A percentile compares a stretch with the other conserved stretches of the same genome.
phyloP scores from a whole-genome alignment of 2,888 invertebrate genomes.

The Lepidocyrtoides sp. region DNA sequence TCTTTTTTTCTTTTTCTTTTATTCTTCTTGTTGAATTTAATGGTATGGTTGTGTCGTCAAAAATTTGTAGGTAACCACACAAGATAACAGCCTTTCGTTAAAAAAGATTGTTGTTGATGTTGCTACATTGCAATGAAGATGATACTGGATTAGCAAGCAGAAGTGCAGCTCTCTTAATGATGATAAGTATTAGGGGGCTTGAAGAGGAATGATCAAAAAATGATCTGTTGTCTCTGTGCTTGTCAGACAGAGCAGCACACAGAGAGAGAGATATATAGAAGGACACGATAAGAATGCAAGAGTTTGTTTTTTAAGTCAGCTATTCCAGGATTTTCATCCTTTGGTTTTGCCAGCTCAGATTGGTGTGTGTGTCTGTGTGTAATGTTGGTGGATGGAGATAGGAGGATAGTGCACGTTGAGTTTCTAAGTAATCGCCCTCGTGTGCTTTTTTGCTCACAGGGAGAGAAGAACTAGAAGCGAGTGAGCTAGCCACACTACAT shows the following conservation, averaged over 20 bases:
- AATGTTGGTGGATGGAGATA: not conserved
- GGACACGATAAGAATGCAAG: constrained; percentile 25
- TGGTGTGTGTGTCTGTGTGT: constrained; percentile 7
- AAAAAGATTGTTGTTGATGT: constrained; percentile 47
- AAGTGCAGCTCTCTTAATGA: constrained; percentile 70
- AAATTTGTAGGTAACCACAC: constrained; percentile 77
- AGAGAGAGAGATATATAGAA: no score
- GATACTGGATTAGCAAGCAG: constrained; percentile 13
- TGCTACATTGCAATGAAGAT: not conserved
- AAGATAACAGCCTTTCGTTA: constrained; percentile 68
- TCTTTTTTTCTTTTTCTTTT: constrained; percentile 32
- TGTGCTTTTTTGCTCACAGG: constrained; percentile 71
- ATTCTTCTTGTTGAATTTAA: constrained; percentile 60
- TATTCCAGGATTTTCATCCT: constrained; percentile 70
- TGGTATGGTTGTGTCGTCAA: constrained; percentile 75
- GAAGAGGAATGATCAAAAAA: constrained; percentile 75
- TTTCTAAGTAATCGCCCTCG: constrained; percentile 68
- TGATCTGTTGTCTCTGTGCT: constrained; percentile 77
- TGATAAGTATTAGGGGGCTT: constrained; percentile 75
- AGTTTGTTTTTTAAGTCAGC: constrained; percentile 42
- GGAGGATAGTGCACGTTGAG: constrained; percentile 52
- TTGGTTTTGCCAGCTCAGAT: constrained; percentile 35
- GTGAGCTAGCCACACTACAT: constrained; percentile 65
- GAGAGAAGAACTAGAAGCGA: constrained; percentile 57
- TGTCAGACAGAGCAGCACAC: constrained; percentile 61